These are phyloP conservation scores for Epinephelus cyanopodus DNA, from an alignment of 2,113 vertebrate species.

Conservation along the genomic window DNA sequence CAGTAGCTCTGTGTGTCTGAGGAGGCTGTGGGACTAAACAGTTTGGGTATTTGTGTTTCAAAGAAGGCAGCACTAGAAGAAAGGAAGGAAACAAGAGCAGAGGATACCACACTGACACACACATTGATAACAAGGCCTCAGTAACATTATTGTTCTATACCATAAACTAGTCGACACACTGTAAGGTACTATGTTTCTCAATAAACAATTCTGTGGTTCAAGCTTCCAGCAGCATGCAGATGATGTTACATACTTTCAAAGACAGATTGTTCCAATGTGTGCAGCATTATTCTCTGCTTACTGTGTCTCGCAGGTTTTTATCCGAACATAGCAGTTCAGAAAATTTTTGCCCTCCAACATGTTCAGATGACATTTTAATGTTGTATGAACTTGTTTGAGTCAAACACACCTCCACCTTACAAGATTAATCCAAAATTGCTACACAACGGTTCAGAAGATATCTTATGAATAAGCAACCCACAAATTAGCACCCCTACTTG, in stretches of 20 bases:
- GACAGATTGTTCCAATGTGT: neutral
- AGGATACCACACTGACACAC: conserved; percentile 17
- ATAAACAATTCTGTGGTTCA: neutral
- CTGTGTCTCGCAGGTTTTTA: neutral
- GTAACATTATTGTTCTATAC: neutral
- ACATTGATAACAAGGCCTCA: neutral
- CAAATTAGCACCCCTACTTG: too few relatives aligned
- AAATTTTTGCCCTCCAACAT: neutral
- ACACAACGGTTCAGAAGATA: too few relatives aligned
- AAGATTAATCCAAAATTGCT: neutral
- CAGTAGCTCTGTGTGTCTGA: conserved; percentile 51
- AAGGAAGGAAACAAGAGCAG: conserved; percentile 49
- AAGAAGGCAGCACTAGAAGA: conserved; percentile 18
- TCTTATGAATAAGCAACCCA: too few relatives aligned
- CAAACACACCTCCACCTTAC: neutral
- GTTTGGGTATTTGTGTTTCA: conserved; percentile 48
- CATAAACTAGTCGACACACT: neutral
- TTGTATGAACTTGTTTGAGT: neutral
- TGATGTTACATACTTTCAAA: neutral
- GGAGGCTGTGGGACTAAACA: neutral
- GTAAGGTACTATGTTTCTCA: neutral
- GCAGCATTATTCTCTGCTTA: neutral
- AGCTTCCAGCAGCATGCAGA: neutral
- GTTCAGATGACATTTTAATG: neutral
- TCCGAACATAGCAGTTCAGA: neutral